Evolutionary conservation across 2,113 vertebrate genomes (phyloP).

Genomic region (Pollimyrus isidori): DNA sequence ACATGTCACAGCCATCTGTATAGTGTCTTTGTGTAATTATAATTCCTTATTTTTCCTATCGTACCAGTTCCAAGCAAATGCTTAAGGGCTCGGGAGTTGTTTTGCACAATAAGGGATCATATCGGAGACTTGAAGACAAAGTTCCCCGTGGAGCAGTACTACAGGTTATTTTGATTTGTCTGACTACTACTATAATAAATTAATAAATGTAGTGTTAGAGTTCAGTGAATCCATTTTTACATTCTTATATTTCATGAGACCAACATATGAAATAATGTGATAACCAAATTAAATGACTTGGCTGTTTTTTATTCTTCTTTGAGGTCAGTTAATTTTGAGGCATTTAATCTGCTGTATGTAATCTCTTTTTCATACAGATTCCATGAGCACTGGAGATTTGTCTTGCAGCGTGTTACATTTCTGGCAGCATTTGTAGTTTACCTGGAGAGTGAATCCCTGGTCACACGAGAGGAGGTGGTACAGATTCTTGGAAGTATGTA

Average conservation of each 20-base stretch:
- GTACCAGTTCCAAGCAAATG: constrained; percentile 85
- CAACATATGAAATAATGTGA: not conserved
- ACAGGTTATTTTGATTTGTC: constrained; percentile 63
- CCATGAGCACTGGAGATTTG: constrained; percentile 96
- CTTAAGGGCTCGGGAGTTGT: constrained; percentile 81
- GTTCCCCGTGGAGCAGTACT: constrained; percentile 90
- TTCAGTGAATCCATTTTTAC: not conserved
- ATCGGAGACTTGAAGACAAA: constrained; percentile 87
- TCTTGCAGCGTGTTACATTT: constrained; percentile 85
- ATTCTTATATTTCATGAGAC: not conserved
- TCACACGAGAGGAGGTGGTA: constrained; percentile 82
- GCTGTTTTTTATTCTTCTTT: not conserved
- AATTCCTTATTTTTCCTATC: constrained; percentile 22
- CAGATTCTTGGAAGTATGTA: constrained; percentile 89
- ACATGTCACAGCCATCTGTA: not conserved
- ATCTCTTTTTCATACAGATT: constrained; percentile 59
- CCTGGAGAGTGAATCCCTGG: constrained; percentile 82
- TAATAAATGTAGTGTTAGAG: not conserved
- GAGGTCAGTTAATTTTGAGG: not conserved
- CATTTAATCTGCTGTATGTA: not conserved
- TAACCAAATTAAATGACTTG: not conserved
- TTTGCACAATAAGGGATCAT: constrained; percentile 75
- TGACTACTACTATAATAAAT: not conserved
- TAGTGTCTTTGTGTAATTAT: not conserved
- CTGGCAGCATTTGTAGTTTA: constrained; percentile 87